Evolutionary conservation across 92 coral and sea anemone genomes (phyloP).

Genomic region (Meandrina meandrites): DNA sequence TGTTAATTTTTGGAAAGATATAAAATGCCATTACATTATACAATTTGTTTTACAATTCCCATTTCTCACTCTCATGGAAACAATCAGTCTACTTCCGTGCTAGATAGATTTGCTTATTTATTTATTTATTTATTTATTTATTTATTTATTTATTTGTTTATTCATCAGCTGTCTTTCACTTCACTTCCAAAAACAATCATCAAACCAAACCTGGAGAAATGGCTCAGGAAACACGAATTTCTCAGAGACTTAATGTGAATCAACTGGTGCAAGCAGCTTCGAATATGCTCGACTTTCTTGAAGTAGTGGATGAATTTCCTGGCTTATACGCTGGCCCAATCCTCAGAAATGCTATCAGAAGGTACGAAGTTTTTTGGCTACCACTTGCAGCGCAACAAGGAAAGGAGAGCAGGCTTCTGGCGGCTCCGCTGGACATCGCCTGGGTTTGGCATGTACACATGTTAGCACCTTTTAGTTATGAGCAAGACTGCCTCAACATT

Average conservation of each 20-base stretch:
- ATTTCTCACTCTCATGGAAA: too few relatives aligned
- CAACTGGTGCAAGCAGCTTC: conserved; percentile 38
- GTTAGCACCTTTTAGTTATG: conserved; percentile 64
- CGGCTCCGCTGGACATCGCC: conserved; percentile 77
- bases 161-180: neutral
- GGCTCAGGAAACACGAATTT: neutral
- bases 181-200: neutral
- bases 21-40: too few relatives aligned
- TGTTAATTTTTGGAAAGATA: too few relatives aligned
- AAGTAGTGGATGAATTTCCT: conserved; percentile 46
- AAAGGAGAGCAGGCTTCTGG: conserved; percentile 19
- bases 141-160: too few relatives aligned
- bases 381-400: conserved; percentile 57
- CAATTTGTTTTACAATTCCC: too few relatives aligned
- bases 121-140: too few relatives aligned
- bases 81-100: too few relatives aligned
- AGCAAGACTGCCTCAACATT: conserved; percentile 47
- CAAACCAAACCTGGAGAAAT: neutral
- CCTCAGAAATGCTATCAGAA: conserved; percentile 62
- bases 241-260: neutral
- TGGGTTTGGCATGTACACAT: conserved; percentile 80
- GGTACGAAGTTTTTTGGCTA: conserved; percentile 72
- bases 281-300: conserved; percentile 58
- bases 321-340: conserved; percentile 38
- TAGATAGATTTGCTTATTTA: too few relatives aligned